A percentile compares a stretch with the other conserved stretches of the same genome.
phyloP scores from a whole-genome alignment of 1,140 invertebrate species.

The Ectropis grisescens region DNA sequence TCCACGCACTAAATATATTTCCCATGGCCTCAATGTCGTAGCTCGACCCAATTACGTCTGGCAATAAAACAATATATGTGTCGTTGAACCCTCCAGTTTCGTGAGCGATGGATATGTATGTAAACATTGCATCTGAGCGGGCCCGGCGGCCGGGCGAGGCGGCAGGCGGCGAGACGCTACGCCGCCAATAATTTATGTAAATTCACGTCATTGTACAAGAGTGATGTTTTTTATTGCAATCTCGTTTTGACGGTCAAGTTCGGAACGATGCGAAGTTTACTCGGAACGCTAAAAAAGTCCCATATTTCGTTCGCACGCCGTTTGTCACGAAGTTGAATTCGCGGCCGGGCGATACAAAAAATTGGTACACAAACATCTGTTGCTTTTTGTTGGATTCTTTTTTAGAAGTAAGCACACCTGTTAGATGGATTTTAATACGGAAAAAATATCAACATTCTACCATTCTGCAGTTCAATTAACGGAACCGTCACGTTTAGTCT shows the following conservation, averaged over 20 bases:
- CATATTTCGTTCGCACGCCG: too few species aligned
- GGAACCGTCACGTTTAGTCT: too few species aligned
- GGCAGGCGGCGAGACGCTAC: slow-evolving; percentile 39
- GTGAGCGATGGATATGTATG: slow-evolving; percentile 40
- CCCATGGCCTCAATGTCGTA: slow-evolving; percentile 26
- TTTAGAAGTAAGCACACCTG: too few species aligned
- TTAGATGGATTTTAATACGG: too few species aligned
- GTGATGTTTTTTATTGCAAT: slow-evolving; percentile 56
- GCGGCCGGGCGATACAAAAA: too few species aligned
- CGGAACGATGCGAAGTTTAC: slow-evolving; percentile 49
- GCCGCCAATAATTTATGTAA: slow-evolving; percentile 67
- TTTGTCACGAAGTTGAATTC: too few species aligned
- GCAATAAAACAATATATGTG: slow-evolving; percentile 58
- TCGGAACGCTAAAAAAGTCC: too few species aligned
- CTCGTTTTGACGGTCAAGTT: slow-evolving; percentile 64
- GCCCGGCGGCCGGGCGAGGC: too few species aligned
- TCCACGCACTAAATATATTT: slow-evolving; percentile 24
- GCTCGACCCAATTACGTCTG: slow-evolving; percentile 55
- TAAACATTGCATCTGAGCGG: slow-evolving; percentile 58
- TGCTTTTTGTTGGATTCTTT: too few species aligned
- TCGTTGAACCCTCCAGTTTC: slow-evolving; percentile 49
- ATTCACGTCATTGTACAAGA: slow-evolving; percentile 60
- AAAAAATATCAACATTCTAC: too few species aligned
- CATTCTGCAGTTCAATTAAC: too few species aligned
- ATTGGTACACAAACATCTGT: too few species aligned